Conservation (phyloP, 2,113 vertebrate species). For the Lampris megalopsis region DNA sequence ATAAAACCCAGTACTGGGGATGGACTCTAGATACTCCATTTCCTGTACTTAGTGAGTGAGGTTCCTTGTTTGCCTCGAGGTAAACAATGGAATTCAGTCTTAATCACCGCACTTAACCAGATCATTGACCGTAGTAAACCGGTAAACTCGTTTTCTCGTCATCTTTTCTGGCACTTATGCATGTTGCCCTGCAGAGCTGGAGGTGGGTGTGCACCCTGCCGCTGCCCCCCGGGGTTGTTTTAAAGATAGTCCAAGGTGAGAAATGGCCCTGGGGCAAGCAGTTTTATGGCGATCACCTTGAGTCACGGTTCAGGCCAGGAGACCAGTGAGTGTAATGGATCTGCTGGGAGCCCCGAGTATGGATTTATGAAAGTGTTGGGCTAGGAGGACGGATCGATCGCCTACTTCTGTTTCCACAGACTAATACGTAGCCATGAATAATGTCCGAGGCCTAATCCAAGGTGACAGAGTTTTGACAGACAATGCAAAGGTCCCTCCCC, state of each 20-base stretch:
- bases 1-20: too few species aligned
- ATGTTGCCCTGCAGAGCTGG: slow-evolving; percentile 24
- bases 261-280: slow-evolving; percentile 56
- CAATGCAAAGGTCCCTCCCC: slow-evolving; percentile 44
- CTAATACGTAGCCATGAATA: slow-evolving; percentile 80
- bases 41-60: too few species aligned
- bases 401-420: slow-evolving; percentile 71
- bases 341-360: slow-evolving; percentile 82
- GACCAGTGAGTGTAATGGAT: slow-evolving; percentile 88
- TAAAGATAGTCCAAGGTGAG: slow-evolving; percentile 45
- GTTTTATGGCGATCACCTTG: slow-evolving; percentile 87
- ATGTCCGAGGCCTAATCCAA: slow-evolving; percentile 79
- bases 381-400: slow-evolving; percentile 81
- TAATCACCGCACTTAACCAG: slow-evolving; percentile 7
- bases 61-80: background rate
- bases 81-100: background rate
- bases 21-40: too few species aligned
- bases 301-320: slow-evolving; percentile 86
- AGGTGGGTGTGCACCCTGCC: slow-evolving; percentile 21
- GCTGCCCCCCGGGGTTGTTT: slow-evolving; percentile 14
- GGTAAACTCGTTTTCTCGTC: slow-evolving; percentile 31
- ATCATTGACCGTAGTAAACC: slow-evolving; percentile 28
- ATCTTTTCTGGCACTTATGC: slow-evolving; percentile 23
- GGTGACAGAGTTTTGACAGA: slow-evolving; percentile 83
- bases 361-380: slow-evolving; percentile 85